Evolutionary conservation across 2,113 vertebrate genomes (phyloP).

Genomic region (Felis catus): DNA sequence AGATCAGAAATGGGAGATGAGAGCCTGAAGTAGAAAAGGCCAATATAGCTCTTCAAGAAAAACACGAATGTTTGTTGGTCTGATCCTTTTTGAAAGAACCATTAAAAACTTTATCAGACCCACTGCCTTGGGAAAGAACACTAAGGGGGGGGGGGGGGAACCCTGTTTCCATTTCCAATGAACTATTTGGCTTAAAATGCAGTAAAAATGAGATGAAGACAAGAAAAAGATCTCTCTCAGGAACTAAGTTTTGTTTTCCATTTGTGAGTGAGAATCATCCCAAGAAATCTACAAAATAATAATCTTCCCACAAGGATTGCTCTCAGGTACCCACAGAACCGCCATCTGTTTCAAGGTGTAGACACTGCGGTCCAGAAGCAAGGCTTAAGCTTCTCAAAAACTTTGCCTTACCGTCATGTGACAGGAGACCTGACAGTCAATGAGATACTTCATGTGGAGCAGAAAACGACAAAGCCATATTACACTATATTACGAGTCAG

Average conservation of each 20-base stretch:
- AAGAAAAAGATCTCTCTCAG: conserved; percentile 44
- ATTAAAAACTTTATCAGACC: conserved; percentile 12
- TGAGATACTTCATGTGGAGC: conserved; percentile 65
- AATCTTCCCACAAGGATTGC: conserved; percentile 23
- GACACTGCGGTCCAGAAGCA: conserved; percentile 56
- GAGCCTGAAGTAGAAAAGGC: neutral
- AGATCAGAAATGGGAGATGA: neutral
- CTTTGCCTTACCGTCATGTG: conserved; percentile 20
- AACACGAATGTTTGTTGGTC: neutral
- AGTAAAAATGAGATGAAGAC: conserved; percentile 22
- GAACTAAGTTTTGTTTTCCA: conserved; percentile 5
- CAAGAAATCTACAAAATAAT: conserved; percentile 4
- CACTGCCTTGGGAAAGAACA: conserved; percentile 23
- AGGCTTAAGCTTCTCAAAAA: conserved; percentile 42
- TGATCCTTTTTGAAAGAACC: conserved; percentile 7
- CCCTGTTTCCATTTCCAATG: neutral
- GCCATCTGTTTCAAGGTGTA: conserved; percentile 58
- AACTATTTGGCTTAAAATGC: conserved; percentile 7
- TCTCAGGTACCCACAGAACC: neutral
- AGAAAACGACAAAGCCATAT: conserved; percentile 44
- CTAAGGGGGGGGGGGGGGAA: neutral
- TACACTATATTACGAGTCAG: conserved; percentile 50
- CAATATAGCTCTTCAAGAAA: conserved; percentile 2
- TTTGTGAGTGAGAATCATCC: neutral
- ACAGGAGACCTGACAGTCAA: conserved; percentile 35